Base-by-base conservation (phyloP, 1,140 invertebrate genomes). In the Pseudobourletiella spinata region DNA sequence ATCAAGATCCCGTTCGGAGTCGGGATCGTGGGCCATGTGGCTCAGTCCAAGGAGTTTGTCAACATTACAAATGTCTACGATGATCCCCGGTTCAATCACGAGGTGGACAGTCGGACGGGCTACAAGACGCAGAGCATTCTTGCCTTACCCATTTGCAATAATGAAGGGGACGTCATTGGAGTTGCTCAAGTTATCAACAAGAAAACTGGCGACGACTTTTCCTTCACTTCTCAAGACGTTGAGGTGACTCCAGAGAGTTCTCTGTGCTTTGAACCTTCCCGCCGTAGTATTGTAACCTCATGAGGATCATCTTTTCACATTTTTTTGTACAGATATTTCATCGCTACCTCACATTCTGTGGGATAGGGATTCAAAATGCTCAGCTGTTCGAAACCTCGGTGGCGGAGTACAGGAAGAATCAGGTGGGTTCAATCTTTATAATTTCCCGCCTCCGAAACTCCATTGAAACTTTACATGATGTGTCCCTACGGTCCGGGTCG, bases 181-280 rank as follows among this genome's bases (percentile, higher is more conserved):
- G 93, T 97, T 0, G 93, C 93, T 30, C 92, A 98, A 80, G 94
- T 96, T 66, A 94, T 98, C 67, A 98, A 97, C 75, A 97, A 97
- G 79, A 91, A 87, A 48, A 85, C 90, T 73, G 87, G 83, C 74
- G 84, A 83, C 66, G 18, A 4, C 30, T n/a, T n/a, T n/a, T 55
- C 52, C 71, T 98, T 97, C 74, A 91, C 87, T 1, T 79, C 86
- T 4, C 84, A 85, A 64, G 94, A 98, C 74, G 88, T 95, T 50
- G 89, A 95, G 79, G 82, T 83, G 72, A n/a, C n/a, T n/a, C n/a
- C n/a, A n/a, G n/a, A n/a, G n/a, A n/a, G n/a, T n/a, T n/a, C n/a
- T n/a, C n/a, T n/a, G n/a, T n/a, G n/a, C n/a, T n/a, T n/a, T n/a
- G n/a, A n/a, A n/a, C n/a, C n/a, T n/a, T n/a, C n/a, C n/a, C n/a